A percentile compares a stretch with the other conserved stretches of the same genome.
Conservation (phyloP, 2,113 vertebrate genomes). For the Macroglossus sobrinus region DNA sequence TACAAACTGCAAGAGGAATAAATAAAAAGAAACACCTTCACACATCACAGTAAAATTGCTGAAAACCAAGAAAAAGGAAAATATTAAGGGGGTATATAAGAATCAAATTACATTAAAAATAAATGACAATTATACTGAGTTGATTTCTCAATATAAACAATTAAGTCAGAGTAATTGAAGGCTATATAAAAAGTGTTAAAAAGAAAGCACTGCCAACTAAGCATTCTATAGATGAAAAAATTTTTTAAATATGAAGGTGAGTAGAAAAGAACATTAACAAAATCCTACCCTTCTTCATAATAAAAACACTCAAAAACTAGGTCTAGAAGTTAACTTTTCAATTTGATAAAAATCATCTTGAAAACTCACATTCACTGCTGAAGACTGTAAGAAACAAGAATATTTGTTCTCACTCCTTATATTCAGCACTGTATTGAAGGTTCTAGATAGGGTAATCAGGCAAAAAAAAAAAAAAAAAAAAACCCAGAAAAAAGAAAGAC, state of each 20-base stretch:
- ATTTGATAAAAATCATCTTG: background rate
- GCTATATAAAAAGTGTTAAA: background rate
- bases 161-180: background rate
- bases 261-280: background rate
- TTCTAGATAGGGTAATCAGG: background rate
- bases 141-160: background rate
- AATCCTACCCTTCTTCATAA: background rate
- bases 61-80: background rate
- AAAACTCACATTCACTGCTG: background rate
- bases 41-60: background rate
- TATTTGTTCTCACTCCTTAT: background rate
- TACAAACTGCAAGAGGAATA: background rate
- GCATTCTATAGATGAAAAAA: background rate
- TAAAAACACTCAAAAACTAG: background rate
- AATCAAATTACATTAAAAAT: background rate
- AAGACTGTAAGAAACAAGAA: background rate
- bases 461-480: background rate
- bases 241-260: conserved; percentile 4
- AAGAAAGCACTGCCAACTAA: background rate
- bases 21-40: background rate
- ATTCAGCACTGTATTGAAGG: background rate
- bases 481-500: background rate
- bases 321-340: background rate
- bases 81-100: background rate
- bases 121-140: background rate